Conservation (phyloP, 2,888 invertebrate genomes). For the Trichopoda pennipes region DNA sequence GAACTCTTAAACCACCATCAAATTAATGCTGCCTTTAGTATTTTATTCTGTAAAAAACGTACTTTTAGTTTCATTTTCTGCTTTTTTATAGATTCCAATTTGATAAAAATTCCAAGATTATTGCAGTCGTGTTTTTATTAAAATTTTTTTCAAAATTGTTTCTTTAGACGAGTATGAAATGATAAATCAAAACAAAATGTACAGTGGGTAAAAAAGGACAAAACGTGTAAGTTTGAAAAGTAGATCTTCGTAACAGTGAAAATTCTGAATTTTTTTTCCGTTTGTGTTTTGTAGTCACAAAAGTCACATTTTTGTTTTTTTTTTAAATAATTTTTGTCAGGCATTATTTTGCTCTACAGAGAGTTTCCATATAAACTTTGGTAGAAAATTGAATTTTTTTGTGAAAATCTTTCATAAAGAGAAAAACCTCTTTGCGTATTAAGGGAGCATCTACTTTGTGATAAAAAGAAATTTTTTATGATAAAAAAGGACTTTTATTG, state of each 20-base stretch:
- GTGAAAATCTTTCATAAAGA: too few species aligned
- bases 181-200: neutral
- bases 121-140: constrained; percentile 38
- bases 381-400: too few species aligned
- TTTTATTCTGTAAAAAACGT: neutral
- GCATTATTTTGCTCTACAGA: too few species aligned
- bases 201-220: neutral
- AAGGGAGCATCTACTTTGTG: too few species aligned
- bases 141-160: constrained; percentile 9
- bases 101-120: constrained; percentile 53
- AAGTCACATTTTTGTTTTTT: too few species aligned
- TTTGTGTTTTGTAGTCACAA: too few species aligned
- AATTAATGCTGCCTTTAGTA: neutral
- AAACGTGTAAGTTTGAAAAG: too few species aligned
- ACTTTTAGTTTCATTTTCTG: constrained; percentile 52
- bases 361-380: too few species aligned
- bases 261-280: too few species aligned
- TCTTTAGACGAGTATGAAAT: neutral
- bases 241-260: too few species aligned
- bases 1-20: constrained; percentile 18
- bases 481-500: neutral
- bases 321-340: too few species aligned
- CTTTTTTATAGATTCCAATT: constrained; percentile 16
- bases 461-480: neutral
- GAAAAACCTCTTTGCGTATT: too few species aligned